A percentile compares a stretch with the other conserved stretches of the same genome.
Conservation (phyloP, 2,797 vertebrate genomes). For the Forpus xanthops region DNA sequence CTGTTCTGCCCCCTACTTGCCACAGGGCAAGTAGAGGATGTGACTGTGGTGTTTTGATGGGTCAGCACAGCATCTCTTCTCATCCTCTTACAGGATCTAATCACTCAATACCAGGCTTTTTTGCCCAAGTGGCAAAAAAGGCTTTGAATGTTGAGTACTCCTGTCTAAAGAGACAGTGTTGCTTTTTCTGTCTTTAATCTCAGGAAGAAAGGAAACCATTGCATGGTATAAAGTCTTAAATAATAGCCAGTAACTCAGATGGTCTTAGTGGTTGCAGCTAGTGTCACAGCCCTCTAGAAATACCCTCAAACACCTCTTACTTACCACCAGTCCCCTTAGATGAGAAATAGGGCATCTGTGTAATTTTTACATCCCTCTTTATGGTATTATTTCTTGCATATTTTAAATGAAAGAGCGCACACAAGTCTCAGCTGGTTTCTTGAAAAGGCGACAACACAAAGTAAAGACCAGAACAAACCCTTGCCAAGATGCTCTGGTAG, state of each 20-base stretch:
- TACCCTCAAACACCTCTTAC: background rate
- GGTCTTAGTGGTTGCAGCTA: background rate
- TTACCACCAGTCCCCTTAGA: background rate
- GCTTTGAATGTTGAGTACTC: background rate
- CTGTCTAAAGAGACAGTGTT: background rate
- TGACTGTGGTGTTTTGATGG: background rate
- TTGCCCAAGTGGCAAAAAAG: background rate
- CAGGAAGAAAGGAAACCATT: slow-evolving; percentile 17
- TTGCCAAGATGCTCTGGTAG: background rate
- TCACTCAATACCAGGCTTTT: background rate
- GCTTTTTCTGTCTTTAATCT: background rate
- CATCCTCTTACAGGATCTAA: background rate
- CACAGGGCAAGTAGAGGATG: background rate
- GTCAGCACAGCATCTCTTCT: background rate
- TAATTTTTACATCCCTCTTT: background rate
- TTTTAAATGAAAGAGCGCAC: background rate
- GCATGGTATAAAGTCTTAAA: background rate
- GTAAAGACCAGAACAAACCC: background rate
- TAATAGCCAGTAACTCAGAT: background rate
- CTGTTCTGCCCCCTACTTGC: background rate
- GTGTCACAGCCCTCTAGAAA: background rate
- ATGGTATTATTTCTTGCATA: background rate
- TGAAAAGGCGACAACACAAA: background rate
- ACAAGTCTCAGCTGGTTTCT: background rate
- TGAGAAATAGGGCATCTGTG: background rate